Conservation (phyloP, 2,113 vertebrate genomes). For the Parus major region DNA sequence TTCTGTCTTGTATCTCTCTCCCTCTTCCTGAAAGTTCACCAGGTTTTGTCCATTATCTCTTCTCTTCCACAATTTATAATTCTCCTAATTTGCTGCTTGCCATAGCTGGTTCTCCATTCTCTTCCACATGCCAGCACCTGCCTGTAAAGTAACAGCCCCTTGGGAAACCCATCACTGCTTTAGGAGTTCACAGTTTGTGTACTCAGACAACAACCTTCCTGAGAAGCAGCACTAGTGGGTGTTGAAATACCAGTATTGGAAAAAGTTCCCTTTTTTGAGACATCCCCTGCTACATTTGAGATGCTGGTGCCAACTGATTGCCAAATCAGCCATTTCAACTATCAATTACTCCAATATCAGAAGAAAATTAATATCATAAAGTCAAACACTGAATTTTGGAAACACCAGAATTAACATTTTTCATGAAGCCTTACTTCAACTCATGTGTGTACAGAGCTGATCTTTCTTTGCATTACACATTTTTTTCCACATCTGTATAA, state of each 20-base stretch:
- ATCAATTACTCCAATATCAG: background rate
- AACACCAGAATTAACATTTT: background rate
- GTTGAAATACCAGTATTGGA: background rate
- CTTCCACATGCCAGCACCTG: background rate
- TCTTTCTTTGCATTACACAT: background rate
- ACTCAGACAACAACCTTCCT: background rate
- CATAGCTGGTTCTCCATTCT: background rate
- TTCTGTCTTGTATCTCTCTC: background rate
- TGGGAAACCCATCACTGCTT: background rate
- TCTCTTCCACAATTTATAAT: background rate
- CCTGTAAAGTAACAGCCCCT: background rate
- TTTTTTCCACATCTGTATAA: background rate
- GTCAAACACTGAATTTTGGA: background rate
- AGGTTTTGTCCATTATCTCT: background rate
- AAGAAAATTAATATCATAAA: background rate
- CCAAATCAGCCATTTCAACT: background rate
- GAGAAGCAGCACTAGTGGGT: background rate
- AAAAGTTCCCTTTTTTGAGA: background rate
- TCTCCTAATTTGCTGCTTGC: background rate
- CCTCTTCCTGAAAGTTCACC: background rate
- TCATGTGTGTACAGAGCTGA: background rate
- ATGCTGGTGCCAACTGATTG: background rate
- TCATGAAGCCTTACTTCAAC: background rate
- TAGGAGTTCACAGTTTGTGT: background rate
- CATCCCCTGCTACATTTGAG: background rate